Percentiles rank a stretch among this genome's conserved stretches.
Evolutionary conservation across 2,888 invertebrate species (phyloP).

Genomic region (Tetragnatha montana): DNA sequence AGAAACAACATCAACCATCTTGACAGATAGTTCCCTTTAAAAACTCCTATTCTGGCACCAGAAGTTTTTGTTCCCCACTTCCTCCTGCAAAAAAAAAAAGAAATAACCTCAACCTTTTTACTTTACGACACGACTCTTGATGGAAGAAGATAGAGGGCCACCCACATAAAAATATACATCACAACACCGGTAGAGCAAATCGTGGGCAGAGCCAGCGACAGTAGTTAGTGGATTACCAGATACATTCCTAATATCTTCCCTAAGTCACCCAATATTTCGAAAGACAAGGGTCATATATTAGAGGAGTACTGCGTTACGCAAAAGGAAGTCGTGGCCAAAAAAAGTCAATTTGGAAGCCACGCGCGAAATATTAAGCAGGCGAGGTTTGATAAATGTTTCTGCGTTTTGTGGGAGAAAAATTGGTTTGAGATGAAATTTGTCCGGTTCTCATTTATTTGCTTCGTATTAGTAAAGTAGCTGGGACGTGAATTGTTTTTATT

Average conservation of each 20-base stretch:
- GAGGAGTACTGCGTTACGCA: conserved; percentile 9
- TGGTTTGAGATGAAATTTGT: background rate
- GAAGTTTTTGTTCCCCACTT: background rate
- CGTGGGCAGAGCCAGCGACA: background rate
- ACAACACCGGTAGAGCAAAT: background rate
- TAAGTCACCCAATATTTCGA: background rate
- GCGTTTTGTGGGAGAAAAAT: background rate
- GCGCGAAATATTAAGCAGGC: background rate
- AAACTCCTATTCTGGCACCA: background rate
- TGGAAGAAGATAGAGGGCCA: conserved; percentile 34
- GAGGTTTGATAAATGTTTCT: background rate
- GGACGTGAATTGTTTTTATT: no score
- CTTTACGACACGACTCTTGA: conserved; percentile 19
- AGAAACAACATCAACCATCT: background rate
- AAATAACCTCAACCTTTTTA: conserved; percentile 1
- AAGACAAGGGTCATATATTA: background rate
- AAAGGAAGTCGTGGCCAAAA: background rate
- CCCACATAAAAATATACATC: conserved; percentile 52
- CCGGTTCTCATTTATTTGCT: background rate
- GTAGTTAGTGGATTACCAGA: background rate
- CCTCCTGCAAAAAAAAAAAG: background rate
- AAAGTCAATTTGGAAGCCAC: background rate
- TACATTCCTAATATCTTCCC: background rate
- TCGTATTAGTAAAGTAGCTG: background rate
- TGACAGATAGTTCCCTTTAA: background rate